Base-by-base conservation (phyloP, 2,113 vertebrate genomes). In the Cynocephalus volans region DNA sequence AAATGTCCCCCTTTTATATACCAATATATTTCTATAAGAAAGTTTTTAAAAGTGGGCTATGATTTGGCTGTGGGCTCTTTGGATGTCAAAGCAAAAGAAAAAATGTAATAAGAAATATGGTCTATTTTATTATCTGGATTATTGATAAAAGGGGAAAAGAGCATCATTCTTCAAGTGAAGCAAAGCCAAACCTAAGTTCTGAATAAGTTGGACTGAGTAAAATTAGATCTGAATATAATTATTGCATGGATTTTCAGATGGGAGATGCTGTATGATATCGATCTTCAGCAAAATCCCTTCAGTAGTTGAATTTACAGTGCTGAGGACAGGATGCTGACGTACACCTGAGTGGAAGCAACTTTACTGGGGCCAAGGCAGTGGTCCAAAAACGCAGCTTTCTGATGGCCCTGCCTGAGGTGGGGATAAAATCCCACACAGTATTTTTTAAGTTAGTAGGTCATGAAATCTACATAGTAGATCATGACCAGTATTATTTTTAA, bases 11-110 rank as follows among this genome's bases (percentile, higher is more conserved):
- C 21, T 50, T 77, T 31, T 52, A 36, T 75, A 19, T 81, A 56
- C 8, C 85, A 94, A 56, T 85, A 89, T 75, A 96, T n/a, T 94
- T 62, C 72, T 85, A 88, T 45, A 12, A 65, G 26, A 91, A 45
- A 5, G 24, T 69, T 87, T 1, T 81, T 41, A 90, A 75, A 54
- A 70, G 28, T 31, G 15, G 14, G 7, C 5, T 64, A 24, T 58
- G 52, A 90, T 67, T 95, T 95, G 56, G 2, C 26, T 60, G 28
- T 83, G 10, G 26, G 82, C 69, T 93, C 95, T 77, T 21, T 73
- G 64, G 77, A 79, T 84, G 58, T 15, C 48, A 72, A 93, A 79
- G 23, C 36, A 69, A 93, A 95, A 81, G 15, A 24, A 88, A 62
- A 86, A 64, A 23, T 45, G 48, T 67, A 89, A 87, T 76, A 83